These are phyloP conservation scores for Sebastiscus tertius DNA, from an alignment of 2,797 vertebrate species.

Conservation along the genomic window DNA sequence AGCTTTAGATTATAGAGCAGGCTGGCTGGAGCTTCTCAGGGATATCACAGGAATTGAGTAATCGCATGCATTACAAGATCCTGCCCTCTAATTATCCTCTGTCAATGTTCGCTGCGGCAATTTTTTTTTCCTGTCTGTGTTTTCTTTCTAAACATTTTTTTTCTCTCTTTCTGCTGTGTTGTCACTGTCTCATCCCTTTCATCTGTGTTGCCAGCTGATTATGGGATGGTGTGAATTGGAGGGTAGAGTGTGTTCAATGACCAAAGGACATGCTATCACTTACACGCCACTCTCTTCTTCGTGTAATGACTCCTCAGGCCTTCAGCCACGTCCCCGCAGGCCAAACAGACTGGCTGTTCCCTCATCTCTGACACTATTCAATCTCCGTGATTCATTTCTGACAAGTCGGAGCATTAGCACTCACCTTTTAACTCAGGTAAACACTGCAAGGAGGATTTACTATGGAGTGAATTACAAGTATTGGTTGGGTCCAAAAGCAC, in stretches of 20 bases:
- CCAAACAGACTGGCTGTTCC: slow-evolving; percentile 4
- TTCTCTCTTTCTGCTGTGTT: slow-evolving; percentile 21
- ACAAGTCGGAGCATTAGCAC: slow-evolving; percentile 55
- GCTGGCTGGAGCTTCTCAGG: slow-evolving; percentile 61
- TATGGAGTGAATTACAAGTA: neutral
- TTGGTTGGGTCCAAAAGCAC: neutral
- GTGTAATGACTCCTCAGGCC: slow-evolving; percentile 39
- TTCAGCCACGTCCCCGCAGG: slow-evolving; percentile 24
- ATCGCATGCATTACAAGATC: slow-evolving; percentile 75
- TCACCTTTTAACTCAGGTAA: slow-evolving; percentile 25
- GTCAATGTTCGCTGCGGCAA: slow-evolving; percentile 60
- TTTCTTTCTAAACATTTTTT: slow-evolving; percentile 58
- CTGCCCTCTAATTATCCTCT: slow-evolving; percentile 83
- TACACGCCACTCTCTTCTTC: slow-evolving; percentile 57
- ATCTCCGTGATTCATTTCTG: slow-evolving; percentile 65
- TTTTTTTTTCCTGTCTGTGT: slow-evolving; percentile 35
- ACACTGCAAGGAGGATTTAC: neutral
- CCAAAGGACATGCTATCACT: slow-evolving; percentile 50
- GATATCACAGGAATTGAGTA: slow-evolving; percentile 81
- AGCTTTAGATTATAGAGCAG: slow-evolving; percentile 78
- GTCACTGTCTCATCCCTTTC: slow-evolving; percentile 56
- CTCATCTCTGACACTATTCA: slow-evolving; percentile 19
- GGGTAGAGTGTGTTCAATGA: slow-evolving; percentile 51
- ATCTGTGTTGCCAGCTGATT: slow-evolving; percentile 61
- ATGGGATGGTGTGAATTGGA: slow-evolving; percentile 65